Conservation (phyloP, 2,888 invertebrate species). For the Pimpla rufipes region DNA sequence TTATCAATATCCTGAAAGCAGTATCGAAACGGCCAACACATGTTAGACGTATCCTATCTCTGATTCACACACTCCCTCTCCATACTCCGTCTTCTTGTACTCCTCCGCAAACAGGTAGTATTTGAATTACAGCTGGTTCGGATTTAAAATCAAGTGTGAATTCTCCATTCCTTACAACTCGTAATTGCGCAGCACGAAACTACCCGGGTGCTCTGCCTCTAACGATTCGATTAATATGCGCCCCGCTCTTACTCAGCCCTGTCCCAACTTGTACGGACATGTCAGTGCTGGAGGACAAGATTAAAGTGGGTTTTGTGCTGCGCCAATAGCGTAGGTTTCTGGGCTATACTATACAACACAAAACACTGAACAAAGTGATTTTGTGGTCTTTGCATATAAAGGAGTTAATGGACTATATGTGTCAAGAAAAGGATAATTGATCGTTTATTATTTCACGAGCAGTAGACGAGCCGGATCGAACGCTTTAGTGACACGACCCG, state of each 20-base stretch:
- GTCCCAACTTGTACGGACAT: conserved; percentile 46
- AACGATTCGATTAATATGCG: conserved; percentile 68
- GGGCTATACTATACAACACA: conserved; percentile 14
- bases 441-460: too few species aligned
- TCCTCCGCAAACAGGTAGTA: conserved; percentile 26
- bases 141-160: conserved; percentile 55
- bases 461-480: too few species aligned
- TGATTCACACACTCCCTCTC: too few species aligned
- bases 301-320: conserved; percentile 30
- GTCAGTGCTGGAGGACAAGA: conserved; percentile 27
- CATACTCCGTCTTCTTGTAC: conserved; percentile 5
- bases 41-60: too few species aligned
- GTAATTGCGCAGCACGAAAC: conserved; percentile 35
- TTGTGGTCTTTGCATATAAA: conserved; percentile 36
- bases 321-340: conserved; percentile 21
- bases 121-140: conserved; percentile 49
- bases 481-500: too few species aligned
- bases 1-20: too few species aligned
- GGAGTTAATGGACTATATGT: conserved; percentile 5
- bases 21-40: too few species aligned
- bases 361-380: conserved; percentile 41
- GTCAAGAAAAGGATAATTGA: too few species aligned
- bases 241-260: conserved; percentile 38
- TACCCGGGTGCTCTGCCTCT: conserved; percentile 48
- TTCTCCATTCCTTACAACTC: conserved; percentile 36